A percentile compares a stretch with the other conserved stretches of the same genome.
Conservation (phyloP, 2,888 invertebrate genomes). For the Lasioglossum vierecki region DNA sequence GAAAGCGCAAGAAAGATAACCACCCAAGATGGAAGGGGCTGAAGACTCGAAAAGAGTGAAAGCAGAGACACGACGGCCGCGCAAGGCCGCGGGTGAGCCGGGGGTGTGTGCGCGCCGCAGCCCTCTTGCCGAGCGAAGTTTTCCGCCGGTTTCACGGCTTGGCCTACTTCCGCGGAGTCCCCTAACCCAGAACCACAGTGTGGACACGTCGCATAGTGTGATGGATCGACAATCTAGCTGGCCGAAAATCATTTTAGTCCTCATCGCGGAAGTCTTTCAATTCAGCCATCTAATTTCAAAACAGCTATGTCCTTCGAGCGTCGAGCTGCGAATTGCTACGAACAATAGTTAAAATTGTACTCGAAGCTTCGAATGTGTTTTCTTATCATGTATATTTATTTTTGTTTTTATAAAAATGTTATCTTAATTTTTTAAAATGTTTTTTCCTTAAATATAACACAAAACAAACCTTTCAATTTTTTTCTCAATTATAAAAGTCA, state of each 20-base stretch:
- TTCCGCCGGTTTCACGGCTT: conserved; percentile 51
- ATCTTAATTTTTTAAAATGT: too few species aligned
- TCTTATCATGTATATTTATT: too few species aligned
- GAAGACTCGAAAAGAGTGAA: conserved; percentile 18
- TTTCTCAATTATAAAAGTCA: too few species aligned
- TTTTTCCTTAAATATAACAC: too few species aligned
- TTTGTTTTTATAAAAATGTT: too few species aligned
- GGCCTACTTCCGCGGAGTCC: conserved; percentile 54
- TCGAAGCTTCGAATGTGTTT: too few species aligned
- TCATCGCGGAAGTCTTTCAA: neutral
- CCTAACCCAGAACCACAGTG: conserved; percentile 53
- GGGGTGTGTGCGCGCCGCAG: neutral
- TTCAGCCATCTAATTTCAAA: neutral
- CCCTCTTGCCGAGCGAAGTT: conserved; percentile 40
- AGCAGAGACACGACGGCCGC: conserved; percentile 1
- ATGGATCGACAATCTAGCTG: neutral
- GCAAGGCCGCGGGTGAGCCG: conserved; percentile 1
- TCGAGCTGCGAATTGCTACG: too few species aligned
- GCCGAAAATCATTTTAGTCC: neutral
- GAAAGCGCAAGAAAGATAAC: conserved; percentile 29
- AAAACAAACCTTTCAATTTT: too few species aligned
- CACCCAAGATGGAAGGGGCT: neutral
- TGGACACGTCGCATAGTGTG: conserved; percentile 33
- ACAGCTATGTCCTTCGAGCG: neutral
- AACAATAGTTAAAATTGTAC: too few species aligned